Percentiles rank a stretch among this genome's conserved stretches.
Conservation (phyloP, 2,888 invertebrate genomes). For the Prenolepis imparis region DNA sequence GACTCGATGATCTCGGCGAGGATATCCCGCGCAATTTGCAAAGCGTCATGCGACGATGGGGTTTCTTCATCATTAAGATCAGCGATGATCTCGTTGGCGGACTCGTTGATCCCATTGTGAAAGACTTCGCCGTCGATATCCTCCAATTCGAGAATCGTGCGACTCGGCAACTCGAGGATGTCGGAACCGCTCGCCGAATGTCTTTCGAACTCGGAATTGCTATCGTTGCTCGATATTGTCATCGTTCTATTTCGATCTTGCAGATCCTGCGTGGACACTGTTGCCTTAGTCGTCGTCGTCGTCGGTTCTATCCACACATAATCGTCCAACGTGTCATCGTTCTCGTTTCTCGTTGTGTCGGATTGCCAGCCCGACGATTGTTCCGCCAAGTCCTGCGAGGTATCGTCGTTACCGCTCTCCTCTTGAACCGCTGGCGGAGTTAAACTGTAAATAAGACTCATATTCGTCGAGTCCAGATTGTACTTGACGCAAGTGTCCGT, state of each 20-base stretch:
- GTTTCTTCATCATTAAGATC: slow-evolving; percentile 70
- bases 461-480: slow-evolving; percentile 77
- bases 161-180: slow-evolving; percentile 76
- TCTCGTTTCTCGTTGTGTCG: slow-evolving; percentile 32
- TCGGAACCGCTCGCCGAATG: slow-evolving; percentile 75
- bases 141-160: slow-evolving; percentile 74
- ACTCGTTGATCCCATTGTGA: slow-evolving; percentile 78
- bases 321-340: slow-evolving; percentile 36
- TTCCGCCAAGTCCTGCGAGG: slow-evolving; percentile 52
- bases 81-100: slow-evolving; percentile 81
- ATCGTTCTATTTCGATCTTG: neutral
- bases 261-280: neutral
- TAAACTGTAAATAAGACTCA: slow-evolving; percentile 82
- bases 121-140: slow-evolving; percentile 79
- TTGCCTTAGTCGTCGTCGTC: neutral
- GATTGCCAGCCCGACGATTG: slow-evolving; percentile 41
- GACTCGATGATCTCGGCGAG: slow-evolving; percentile 75
- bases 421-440: slow-evolving; percentile 73
- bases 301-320: slow-evolving; percentile 56
- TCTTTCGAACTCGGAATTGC: slow-evolving; percentile 23
- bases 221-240: neutral
- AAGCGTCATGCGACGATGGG: neutral
- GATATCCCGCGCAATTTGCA: slow-evolving; percentile 56
- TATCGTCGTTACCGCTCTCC: slow-evolving; percentile 37
- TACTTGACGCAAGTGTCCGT: slow-evolving; percentile 79